phyloP scores from a whole-genome alignment of 2,113 vertebrate genomes.

The Eidolon helvum region DNA sequence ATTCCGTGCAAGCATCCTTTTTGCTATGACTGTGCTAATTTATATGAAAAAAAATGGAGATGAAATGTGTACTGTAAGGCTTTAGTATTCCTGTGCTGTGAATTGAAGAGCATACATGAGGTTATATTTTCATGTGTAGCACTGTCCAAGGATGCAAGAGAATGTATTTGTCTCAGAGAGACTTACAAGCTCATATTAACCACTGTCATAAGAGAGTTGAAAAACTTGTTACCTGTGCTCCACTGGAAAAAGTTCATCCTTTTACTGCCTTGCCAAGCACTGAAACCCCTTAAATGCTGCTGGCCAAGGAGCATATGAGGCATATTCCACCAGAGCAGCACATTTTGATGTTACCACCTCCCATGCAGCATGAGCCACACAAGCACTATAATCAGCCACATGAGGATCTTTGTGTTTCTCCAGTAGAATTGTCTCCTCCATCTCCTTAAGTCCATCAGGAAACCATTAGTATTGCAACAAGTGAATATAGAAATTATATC shows the following conservation, averaged over 20 bases:
- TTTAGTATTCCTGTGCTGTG: constrained; percentile 90
- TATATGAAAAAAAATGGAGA: constrained; percentile 87
- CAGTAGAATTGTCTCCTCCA: constrained; percentile 69
- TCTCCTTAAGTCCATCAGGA: constrained; percentile 85
- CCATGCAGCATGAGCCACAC: constrained; percentile 83
- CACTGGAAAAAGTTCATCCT: constrained; percentile 83
- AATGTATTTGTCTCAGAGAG: constrained; percentile 91
- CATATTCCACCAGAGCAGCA: constrained; percentile 88
- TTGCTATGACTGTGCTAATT: constrained; percentile 91
- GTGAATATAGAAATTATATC: constrained; percentile 91
- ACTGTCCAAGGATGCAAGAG: constrained; percentile 91
- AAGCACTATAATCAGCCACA: constrained; percentile 88
- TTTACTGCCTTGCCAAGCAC: constrained; percentile 74
- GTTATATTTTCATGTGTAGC: constrained; percentile 92
- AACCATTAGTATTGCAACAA: constrained; percentile 89
- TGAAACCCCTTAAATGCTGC: constrained; percentile 86
- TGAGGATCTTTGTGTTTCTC: constrained; percentile 82
- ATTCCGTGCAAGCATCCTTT: constrained; percentile 94
- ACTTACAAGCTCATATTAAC: constrained; percentile 92
- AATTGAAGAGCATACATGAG: constrained; percentile 88
- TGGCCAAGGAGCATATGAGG: constrained; percentile 79
- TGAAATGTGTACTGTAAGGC: constrained; percentile 86
- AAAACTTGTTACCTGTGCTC: constrained; percentile 84
- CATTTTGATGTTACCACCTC: constrained; percentile 84
- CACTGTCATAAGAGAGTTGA: constrained; percentile 88